These are phyloP conservation scores for Drosophila bipectinata DNA, from an alignment of 1,140 invertebrate species.

Conservation along the genomic window DNA sequence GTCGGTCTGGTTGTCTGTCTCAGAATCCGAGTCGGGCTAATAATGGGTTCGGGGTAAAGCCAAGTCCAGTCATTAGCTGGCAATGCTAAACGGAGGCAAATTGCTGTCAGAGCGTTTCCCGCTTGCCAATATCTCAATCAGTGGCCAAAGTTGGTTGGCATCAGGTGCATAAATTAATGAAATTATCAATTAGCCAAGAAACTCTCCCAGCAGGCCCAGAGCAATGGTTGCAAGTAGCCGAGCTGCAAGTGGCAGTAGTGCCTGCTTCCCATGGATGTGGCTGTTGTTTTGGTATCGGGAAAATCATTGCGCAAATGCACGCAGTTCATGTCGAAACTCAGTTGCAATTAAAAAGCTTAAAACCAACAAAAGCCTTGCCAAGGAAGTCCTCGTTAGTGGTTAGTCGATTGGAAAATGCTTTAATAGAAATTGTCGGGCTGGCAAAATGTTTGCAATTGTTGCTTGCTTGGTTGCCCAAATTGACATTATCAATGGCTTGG, in stretches of 20 bases:
- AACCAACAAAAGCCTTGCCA: slow-evolving; percentile 42
- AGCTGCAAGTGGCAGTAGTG: background rate
- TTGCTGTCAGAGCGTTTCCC: slow-evolving; percentile 64
- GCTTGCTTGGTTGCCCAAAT: slow-evolving; percentile 49
- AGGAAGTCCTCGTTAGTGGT: slow-evolving; percentile 60
- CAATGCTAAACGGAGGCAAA: slow-evolving; percentile 61
- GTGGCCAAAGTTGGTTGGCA: slow-evolving; percentile 37
- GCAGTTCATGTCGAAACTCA: slow-evolving; percentile 74
- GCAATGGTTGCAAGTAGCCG: slow-evolving; percentile 2
- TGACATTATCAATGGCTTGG: slow-evolving; percentile 57
- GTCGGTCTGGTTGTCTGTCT: background rate
- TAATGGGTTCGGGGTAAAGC: slow-evolving; percentile 43
- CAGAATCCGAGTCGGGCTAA: slow-evolving; percentile 24
- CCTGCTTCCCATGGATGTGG: slow-evolving; percentile 37
- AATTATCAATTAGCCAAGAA: slow-evolving; percentile 69
- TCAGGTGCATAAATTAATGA: slow-evolving; percentile 67
- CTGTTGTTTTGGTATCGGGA: slow-evolving; percentile 52
- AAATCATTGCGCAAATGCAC: slow-evolving; percentile 79
- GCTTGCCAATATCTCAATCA: slow-evolving; percentile 52
- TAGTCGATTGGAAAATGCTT: slow-evolving; percentile 57
- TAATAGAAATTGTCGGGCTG: slow-evolving; percentile 64
- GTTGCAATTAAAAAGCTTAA: slow-evolving; percentile 75
- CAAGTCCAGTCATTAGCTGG: slow-evolving; percentile 42
- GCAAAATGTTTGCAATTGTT: slow-evolving; percentile 45
- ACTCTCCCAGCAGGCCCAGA: slow-evolving; percentile 12